phyloP scores from a whole-genome alignment of 2,797 vertebrate species.

The Merluccius polli region DNA sequence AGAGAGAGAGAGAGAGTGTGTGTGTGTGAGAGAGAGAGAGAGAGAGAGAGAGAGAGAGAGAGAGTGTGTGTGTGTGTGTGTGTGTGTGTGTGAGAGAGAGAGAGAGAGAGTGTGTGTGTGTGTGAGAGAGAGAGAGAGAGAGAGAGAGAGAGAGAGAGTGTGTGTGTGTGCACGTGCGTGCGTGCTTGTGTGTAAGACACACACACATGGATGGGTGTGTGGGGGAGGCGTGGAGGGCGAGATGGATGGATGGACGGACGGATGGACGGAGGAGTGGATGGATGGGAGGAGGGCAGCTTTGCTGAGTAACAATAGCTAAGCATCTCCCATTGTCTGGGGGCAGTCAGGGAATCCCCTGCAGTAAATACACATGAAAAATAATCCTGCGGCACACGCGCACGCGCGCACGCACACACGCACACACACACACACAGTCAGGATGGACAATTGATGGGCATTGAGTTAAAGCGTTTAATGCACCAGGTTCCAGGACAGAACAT shows the following conservation, averaged over 20 bases:
- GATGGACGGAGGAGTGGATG: conserved; percentile 42
- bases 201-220: conserved; percentile 25
- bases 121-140: too few species aligned
- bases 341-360: conserved; percentile 53
- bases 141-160: too few species aligned
- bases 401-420: conserved; percentile 4
- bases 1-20: too few species aligned
- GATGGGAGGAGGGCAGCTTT: conserved; percentile 39
- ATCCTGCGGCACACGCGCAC: conserved; percentile 23
- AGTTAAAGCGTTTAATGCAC: conserved; percentile 25
- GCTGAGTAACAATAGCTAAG: conserved; percentile 44
- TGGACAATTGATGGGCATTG: conserved; percentile 28
- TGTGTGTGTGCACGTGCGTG: conserved; percentile 8
- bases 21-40: too few species aligned
- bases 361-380: conserved; percentile 47
- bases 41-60: too few species aligned
- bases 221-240: conserved; percentile 7
- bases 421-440: conserved; percentile 8
- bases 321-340: conserved; percentile 42
- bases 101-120: conserved; percentile 17
- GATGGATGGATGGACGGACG: conserved; percentile 17
- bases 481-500: conserved; percentile 20
- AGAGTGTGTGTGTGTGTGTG: conserved; percentile 18
- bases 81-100: conserved; percentile 22
- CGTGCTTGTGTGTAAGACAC: neutral